phyloP scores from a whole-genome alignment of 2,113 vertebrate species.

The Macquaria ambigua region DNA sequence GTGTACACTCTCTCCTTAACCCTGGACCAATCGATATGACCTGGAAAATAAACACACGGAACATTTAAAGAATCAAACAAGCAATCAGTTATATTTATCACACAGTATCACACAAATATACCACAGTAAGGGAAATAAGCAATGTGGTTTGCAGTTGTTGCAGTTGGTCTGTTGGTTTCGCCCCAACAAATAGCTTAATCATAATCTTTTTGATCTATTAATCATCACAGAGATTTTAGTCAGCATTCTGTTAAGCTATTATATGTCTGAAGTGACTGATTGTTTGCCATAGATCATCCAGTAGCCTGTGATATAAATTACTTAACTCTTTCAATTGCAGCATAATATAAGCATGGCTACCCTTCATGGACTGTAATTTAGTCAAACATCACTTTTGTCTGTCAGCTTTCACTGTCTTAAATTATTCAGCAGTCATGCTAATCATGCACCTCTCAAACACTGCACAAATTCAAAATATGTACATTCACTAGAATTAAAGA shows the following conservation, averaged over 20 bases:
- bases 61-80: slow-evolving; percentile 17
- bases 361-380: slow-evolving; percentile 33
- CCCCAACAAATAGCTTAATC: slow-evolving; percentile 57
- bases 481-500: background rate
- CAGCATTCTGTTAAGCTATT: slow-evolving; percentile 63
- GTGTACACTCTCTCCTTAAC: slow-evolving; percentile 12
- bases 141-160: slow-evolving; percentile 12
- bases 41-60: slow-evolving; percentile 60
- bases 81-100: slow-evolving; percentile 40
- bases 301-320: slow-evolving; percentile 47
- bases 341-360: slow-evolving; percentile 13
- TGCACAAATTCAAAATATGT: background rate
- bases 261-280: slow-evolving; percentile 58
- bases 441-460: slow-evolving; percentile 4
- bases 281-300: slow-evolving; percentile 58
- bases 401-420: slow-evolving; percentile 12
- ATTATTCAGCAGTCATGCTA: slow-evolving; percentile 13
- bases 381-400: slow-evolving; percentile 16
- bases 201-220: slow-evolving; percentile 65
- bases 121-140: slow-evolving; percentile 19
- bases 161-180: slow-evolving; percentile 11
- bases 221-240: slow-evolving; percentile 61
- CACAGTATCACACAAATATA: slow-evolving; percentile 14
- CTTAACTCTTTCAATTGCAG: slow-evolving; percentile 41
- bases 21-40: slow-evolving; percentile 64